Evolutionary conservation across 2,113 vertebrate genomes (phyloP).

Genomic region (Erythrolamprus reginae): DNA sequence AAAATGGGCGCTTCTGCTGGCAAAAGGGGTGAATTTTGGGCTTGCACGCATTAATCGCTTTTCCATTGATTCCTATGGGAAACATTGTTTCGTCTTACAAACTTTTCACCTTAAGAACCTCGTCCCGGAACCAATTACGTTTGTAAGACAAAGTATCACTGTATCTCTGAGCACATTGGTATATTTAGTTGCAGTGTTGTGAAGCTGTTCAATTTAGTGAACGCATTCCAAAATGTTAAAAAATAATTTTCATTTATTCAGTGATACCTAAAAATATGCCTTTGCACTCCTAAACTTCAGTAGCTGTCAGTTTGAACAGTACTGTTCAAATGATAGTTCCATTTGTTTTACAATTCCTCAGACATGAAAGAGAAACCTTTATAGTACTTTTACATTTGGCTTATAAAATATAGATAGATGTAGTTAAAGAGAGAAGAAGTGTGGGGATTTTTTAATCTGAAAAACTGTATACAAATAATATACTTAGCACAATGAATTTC

Average conservation of each 20-base stretch:
- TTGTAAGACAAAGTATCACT: too few species aligned
- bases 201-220: neutral
- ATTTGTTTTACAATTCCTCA: neutral
- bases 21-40: too few species aligned
- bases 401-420: neutral
- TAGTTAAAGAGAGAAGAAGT: neutral
- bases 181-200: neutral
- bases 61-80: too few species aligned
- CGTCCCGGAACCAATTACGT: too few species aligned
- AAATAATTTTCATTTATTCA: neutral
- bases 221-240: neutral
- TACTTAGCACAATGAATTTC: slow-evolving; percentile 44
- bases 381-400: neutral
- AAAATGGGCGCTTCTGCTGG: too few species aligned
- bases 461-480: slow-evolving; percentile 42
- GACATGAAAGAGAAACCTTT: neutral
- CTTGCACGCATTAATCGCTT: too few species aligned
- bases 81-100: too few species aligned
- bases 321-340: neutral
- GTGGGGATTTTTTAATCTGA: slow-evolving; percentile 18
- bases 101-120: too few species aligned
- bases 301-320: neutral
- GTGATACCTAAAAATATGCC: neutral
- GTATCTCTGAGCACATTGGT: neutral
- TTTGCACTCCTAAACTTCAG: neutral